Base-by-base conservation (phyloP, 2,888 invertebrate species). In the Branchellion lobata region DNA sequence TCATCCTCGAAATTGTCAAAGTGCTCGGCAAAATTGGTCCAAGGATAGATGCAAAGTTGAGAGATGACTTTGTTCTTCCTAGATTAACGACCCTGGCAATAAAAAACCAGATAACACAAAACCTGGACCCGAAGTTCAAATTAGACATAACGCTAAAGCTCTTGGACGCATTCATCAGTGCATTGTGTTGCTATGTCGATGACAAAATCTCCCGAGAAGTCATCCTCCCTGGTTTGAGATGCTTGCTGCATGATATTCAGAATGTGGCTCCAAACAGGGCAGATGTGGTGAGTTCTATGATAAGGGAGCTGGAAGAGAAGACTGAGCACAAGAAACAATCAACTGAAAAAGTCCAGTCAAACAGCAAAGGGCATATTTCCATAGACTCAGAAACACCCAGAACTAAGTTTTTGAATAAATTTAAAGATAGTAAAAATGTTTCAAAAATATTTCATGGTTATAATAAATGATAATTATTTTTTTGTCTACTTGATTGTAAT, bases 51-150 rank as follows among this genome's bases (percentile, higher is more conserved):
- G 86, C 89, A 27, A 87, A 88, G 81, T 91, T 91, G 85, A 86
- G 91, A 81, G 91, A 91, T 85, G 91, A 91, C 86, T 90, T 92
- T 81, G 89, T 92, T 82, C 88, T 91, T 65, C 91, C 91, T 0
- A 90, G 91, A 81, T 85, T 92, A 82, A 89, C 90, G 14, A 89
- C 88, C 33, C 88, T 91, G 84, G 90, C 91, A 2, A 87, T 89
- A 1, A 90, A 89, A 81, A 90, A 90, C 83, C 88, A 90, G 80
- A 90, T 90, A 82, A 86, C 88, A 84, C 85, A 87, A 34, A 90
- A 89, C 84, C 90, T 90, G 83, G 40, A 77, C 33, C 65, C 33
- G 1, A 89, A 89, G 1, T 89, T 89, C 82, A 90, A 90, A 84
- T 86, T 89, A 74, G 91, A 91, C 83, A 88, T 92, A 80, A 90